These are phyloP conservation scores for Drosophila nr. medialis DNA, from an alignment of 2,888 invertebrate species.

Conservation along the genomic window DNA sequence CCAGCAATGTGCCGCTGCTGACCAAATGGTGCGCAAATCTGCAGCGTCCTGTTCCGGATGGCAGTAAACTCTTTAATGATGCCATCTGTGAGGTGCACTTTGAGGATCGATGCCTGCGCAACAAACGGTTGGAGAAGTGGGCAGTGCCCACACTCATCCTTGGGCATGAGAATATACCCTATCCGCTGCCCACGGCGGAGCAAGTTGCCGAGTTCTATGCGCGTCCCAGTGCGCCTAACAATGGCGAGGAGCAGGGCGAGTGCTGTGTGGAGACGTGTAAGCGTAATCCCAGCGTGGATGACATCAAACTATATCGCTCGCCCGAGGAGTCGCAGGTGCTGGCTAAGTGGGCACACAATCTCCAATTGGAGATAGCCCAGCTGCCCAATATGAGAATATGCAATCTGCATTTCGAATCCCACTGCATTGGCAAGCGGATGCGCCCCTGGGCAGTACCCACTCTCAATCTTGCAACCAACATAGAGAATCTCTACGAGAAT, in stretches of 20 bases:
- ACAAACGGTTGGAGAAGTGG: slow-evolving; percentile 81
- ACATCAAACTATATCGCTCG: slow-evolving; percentile 78
- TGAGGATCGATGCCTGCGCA: slow-evolving; percentile 80
- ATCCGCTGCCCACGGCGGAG: slow-evolving; percentile 72
- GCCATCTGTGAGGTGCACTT: slow-evolving; percentile 82
- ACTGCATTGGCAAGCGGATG: slow-evolving; percentile 81
- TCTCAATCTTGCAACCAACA: slow-evolving; percentile 73
- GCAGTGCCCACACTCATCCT: slow-evolving; percentile 77
- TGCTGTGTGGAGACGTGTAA: slow-evolving; percentile 79
- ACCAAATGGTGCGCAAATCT: slow-evolving; percentile 81
- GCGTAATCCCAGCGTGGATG: slow-evolving; percentile 81
- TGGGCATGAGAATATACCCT: slow-evolving; percentile 71
- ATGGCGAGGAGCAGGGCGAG: slow-evolving; percentile 80
- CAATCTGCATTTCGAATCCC: slow-evolving; percentile 79
- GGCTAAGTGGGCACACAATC: slow-evolving; percentile 81
- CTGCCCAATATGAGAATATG: slow-evolving; percentile 71
- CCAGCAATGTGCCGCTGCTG: slow-evolving; percentile 73
- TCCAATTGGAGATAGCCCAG: slow-evolving; percentile 67
- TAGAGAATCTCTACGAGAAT: slow-evolving; percentile 80
- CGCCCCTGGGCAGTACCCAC: slow-evolving; percentile 81
- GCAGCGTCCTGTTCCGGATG: slow-evolving; percentile 77
- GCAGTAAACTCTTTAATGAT: slow-evolving; percentile 80
- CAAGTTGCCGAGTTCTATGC: slow-evolving; percentile 78
- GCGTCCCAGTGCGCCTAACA: slow-evolving; percentile 71
- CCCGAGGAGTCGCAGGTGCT: slow-evolving; percentile 78